Base-by-base conservation (phyloP, 2,888 invertebrate species). In the Tipula lateralis region DNA sequence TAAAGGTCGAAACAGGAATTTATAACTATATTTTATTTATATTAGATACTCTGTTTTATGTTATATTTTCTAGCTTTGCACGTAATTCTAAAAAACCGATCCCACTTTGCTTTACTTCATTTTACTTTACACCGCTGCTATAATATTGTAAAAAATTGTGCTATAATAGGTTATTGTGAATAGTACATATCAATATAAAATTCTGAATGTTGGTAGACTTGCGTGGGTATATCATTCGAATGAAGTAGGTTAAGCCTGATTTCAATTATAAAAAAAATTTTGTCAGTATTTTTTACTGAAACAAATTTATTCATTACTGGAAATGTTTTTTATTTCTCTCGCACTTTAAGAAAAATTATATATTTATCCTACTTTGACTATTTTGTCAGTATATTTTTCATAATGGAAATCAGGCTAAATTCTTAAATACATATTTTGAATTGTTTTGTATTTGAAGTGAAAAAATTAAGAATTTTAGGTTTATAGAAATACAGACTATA, bases 91-190 rank as follows among this genome's bases (percentile, higher is more conserved):
- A 30, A 82, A 82, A 82, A 82, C 82, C 82, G 82, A 82, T 82
- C 82, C 29, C 82, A 82, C 82, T 82, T 82, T 82, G 82, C 82
- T 82, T 82, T 32, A 32, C 82, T 82, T 82, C 82, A 82, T 82
- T 82, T 30, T 82, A 30, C 32, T 82, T 81, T 82, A 82, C 66
- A 66, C 66, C 66, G 66, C 66, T 66, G 66, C 66, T 66, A 66
- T 66, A 66, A 66, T 24, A 24, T 50, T 66, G 66, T 66, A 50
- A 50, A 5, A 44, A n/a, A 16, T 12, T n/a, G 66, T 66, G 66
- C 66, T 66, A 66, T 24, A 66, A 66, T 66, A 2, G 24, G 19
- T 66, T 9, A 66, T 66, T 66, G 66, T 24, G 66, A 66, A 66
- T 66, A 1, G 0, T 24, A 3, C 2, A 66, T 24, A 6, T 2